phyloP scores from a whole-genome alignment of 64 coral and sea anemone species.

The Acropora tenuis region DNA sequence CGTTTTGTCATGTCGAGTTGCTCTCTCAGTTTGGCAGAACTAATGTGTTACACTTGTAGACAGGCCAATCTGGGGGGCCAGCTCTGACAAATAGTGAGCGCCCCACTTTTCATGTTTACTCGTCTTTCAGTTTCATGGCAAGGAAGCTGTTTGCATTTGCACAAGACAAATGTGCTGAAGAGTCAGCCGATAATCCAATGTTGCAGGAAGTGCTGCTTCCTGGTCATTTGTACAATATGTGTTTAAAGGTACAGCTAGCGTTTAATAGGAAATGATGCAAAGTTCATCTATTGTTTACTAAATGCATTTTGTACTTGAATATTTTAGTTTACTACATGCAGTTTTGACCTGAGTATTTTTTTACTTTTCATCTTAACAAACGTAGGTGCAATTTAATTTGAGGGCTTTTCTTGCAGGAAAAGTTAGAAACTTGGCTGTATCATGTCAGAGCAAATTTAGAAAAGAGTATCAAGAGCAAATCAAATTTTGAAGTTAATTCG shows the following conservation, averaged over 20 bases:
- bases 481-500: slow-evolving; percentile 74
- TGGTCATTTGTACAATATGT: slow-evolving; percentile 95
- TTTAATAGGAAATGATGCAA: no score
- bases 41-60: no score
- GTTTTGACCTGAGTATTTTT: no score
- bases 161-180: slow-evolving; percentile 79
- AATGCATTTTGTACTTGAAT: no score
- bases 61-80: no score
- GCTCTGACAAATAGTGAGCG: no score
- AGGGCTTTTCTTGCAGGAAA: slow-evolving; percentile 62
- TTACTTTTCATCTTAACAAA: no score
- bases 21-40: no score
- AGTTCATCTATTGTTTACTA: no score
- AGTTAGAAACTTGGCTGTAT: slow-evolving; percentile 75
- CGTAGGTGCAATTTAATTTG: background rate
- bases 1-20: no score
- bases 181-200: slow-evolving; percentile 96
- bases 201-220: slow-evolving; percentile 93
- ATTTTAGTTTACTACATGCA: no score
- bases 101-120: background rate
- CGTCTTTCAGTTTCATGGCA: slow-evolving; percentile 83
- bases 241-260: slow-evolving; percentile 73
- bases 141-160: slow-evolving; percentile 93
- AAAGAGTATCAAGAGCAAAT: slow-evolving; percentile 81
- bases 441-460: slow-evolving; percentile 61